Conservation (phyloP, 2,888 invertebrate genomes). For the Gasteruption jaculator region DNA sequence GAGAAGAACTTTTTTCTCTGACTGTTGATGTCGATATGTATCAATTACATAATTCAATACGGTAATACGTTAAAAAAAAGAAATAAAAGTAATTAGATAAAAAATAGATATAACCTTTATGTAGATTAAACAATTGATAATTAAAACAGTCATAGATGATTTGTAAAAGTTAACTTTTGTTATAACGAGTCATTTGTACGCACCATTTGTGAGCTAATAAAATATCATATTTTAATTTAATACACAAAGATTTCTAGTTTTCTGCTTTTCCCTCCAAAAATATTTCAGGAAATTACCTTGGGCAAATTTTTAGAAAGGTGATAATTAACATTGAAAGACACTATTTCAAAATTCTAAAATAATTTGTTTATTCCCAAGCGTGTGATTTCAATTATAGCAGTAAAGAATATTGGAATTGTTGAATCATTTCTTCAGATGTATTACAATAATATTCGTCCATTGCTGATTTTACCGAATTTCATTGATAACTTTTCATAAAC, state of each 20-base stretch:
- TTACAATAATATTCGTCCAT: too few relatives aligned
- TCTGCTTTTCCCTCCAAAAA: background rate
- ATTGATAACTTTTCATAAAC: too few relatives aligned
- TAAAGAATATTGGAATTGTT: too few relatives aligned
- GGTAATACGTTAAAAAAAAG: constrained; percentile 12
- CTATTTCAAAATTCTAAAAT: constrained; percentile 25
- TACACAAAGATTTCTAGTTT: constrained; percentile 19
- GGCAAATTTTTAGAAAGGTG: background rate
- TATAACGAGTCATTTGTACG: constrained; percentile 35
- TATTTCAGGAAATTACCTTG: too few relatives aligned
- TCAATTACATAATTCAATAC: too few relatives aligned
- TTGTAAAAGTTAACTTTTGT: constrained; percentile 24
- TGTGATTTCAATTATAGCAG: too few relatives aligned
- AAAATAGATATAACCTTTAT: constrained; percentile 15
- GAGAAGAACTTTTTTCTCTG: too few relatives aligned
- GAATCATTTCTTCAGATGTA: too few relatives aligned
- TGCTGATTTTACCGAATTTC: too few relatives aligned
- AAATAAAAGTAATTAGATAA: constrained; percentile 4
- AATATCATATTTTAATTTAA: constrained; percentile 37
- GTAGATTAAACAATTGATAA: too few relatives aligned
- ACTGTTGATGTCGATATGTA: too few relatives aligned
- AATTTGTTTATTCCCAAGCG: too few relatives aligned
- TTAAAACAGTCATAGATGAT: constrained; percentile 14
- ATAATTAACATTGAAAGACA: constrained; percentile 10
- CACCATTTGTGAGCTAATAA: constrained; percentile 35